Conservation (phyloP, 2,888 invertebrate genomes). For the Drosophila ochracea region DNA sequence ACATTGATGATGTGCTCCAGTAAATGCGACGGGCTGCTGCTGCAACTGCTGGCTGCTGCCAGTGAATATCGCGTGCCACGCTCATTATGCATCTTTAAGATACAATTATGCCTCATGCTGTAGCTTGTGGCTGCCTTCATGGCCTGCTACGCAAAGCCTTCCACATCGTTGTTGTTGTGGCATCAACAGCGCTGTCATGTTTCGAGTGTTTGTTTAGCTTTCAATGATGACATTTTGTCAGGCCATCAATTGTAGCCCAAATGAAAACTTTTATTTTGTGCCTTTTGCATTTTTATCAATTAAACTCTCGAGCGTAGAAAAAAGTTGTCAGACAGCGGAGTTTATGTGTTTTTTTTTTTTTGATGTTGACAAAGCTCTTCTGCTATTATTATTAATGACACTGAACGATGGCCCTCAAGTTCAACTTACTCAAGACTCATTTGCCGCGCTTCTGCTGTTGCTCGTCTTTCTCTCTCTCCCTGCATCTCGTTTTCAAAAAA, state of each 20-base stretch:
- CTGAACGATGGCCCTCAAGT: conserved; percentile 16
- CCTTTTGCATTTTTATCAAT: conserved; percentile 1
- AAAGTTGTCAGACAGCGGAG: conserved; percentile 16
- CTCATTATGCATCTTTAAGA: conserved; percentile 58
- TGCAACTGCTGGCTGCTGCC: conserved; percentile 10
- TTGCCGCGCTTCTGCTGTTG: background rate
- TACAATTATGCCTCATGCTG: conserved; percentile 47
- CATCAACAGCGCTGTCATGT: conserved; percentile 21
- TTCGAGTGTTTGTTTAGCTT: conserved; percentile 59
- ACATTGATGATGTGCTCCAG: conserved; percentile 63
- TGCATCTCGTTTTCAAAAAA: conserved; percentile 3
- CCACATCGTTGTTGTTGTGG: conserved; percentile 19
- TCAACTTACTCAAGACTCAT: conserved; percentile 27
- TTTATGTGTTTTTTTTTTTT: background rate
- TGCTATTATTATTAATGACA: background rate
- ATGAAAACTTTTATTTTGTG: conserved; percentile 4
- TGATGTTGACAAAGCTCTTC: conserved; percentile 58
- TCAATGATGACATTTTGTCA: conserved; percentile 60
- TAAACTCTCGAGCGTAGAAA: background rate
- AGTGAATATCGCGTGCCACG: conserved; percentile 66
- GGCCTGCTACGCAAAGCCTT: conserved; percentile 31
- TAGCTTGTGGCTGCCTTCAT: conserved; percentile 50
- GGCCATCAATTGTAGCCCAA: conserved; percentile 65
- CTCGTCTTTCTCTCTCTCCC: background rate
- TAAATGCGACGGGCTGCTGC: conserved; percentile 38